Evolutionary conservation across 2,888 invertebrate species (phyloP), one percentile per base, ranked within the genome.

Genomic region (Lamellibrachia satsuma): DNA sequence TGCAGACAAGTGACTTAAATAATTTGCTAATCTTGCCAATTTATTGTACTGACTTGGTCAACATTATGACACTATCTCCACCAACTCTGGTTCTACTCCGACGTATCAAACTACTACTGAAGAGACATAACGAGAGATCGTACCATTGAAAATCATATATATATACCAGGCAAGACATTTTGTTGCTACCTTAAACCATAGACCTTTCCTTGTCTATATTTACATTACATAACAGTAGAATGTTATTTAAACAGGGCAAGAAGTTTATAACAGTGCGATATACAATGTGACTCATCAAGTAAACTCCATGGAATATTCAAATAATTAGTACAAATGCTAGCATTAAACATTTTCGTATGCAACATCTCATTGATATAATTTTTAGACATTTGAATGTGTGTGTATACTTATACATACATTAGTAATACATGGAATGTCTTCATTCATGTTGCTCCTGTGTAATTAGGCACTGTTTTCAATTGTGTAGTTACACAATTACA

Each of bases 311-410:
- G 22, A 75, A 75, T 75, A 75, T 75, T 75, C 75, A 75, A 75
- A 75, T 75, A n/a, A 22, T 75, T 75, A 75, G 75, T 75, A 75
- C 75, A 75, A 75, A 75, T 75, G 75, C 75, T 75, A 75, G 75
- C 75, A n/a, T 22, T 22, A 75, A 22, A 22, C 22, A 75, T 22
- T 15, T 75, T 75, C n/a, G n/a, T 22, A 22, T 75, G 75, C 75
- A 22, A 75, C 75, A 75, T 75, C 22, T 2, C 8, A 22, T 22
- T 22, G 22, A 75, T 15, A 22, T 75, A 75, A n/a, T 75, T 75
- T 22, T 75, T 75, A 57, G 57, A 57, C 22, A 15, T 75, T 15
- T 15, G 22, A 75, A 75, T 22, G 22, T 75, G 60, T 60, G 75
- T 75, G 75, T 75, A 75, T 75, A 75, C 75, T 4, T 11, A 22